A percentile compares a stretch with the other conserved stretches of the same genome.
Conservation (phyloP, 2,888 invertebrate genomes). For the Boloria selene region DNA sequence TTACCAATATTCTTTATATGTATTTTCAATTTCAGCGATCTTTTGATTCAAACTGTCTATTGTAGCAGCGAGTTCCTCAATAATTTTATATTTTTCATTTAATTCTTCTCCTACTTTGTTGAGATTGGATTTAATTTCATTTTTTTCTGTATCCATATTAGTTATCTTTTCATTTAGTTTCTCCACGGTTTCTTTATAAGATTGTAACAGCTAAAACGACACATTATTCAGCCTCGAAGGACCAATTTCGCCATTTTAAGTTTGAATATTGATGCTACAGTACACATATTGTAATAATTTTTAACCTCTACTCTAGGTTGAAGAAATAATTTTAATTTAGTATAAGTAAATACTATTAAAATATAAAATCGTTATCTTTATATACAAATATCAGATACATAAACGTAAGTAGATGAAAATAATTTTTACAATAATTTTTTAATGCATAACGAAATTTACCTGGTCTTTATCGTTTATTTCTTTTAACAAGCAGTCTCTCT, state of each 20-base stretch:
- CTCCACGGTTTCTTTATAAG: constrained; percentile 38
- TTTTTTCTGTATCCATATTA: constrained; percentile 41
- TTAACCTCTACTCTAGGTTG: too few species aligned
- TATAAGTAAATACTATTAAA: too few species aligned
- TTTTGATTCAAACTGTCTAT: constrained; percentile 35
- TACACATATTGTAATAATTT: too few species aligned
- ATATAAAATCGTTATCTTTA: too few species aligned
- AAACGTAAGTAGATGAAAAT: neutral
- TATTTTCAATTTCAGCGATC: constrained; percentile 37
- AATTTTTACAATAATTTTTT: neutral
- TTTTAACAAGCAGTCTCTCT: constrained; percentile 37
- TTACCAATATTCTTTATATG: constrained; percentile 39
- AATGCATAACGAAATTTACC: constrained; percentile 38
- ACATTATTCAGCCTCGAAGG: too few species aligned
- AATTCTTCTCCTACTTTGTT: constrained; percentile 35
- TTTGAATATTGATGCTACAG: too few species aligned
- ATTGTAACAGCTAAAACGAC: constrained; percentile 40
- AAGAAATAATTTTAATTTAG: neutral
- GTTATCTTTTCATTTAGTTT: constrained; percentile 39
- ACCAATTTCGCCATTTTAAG: too few species aligned
- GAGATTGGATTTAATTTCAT: constrained; percentile 33
- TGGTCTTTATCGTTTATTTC: constrained; percentile 38
- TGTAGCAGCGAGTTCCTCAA: constrained; percentile 38
- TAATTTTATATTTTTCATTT: constrained; percentile 21
- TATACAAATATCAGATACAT: constrained; percentile 10